Percentiles rank a stretch among this genome's conserved stretches.
Conservation (phyloP, 1,140 invertebrate species). For the Sipha flava region DNA sequence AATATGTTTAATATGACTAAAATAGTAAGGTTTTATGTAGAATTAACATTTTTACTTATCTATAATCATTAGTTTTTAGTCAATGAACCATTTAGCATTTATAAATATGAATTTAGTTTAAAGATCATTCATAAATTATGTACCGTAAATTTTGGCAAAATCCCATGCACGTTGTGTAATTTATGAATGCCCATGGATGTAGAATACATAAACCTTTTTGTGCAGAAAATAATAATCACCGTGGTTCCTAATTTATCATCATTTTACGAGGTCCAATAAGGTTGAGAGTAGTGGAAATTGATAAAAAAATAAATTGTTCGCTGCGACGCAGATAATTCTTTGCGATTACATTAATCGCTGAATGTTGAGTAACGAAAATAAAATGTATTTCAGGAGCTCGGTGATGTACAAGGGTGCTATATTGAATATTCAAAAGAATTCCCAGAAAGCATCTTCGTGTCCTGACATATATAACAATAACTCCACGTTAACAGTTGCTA, state of each 20-base stretch:
- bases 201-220: background rate
- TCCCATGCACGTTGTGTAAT: background rate
- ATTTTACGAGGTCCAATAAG: no score
- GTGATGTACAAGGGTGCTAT: slow-evolving; percentile 77
- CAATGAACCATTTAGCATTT: background rate
- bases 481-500: slow-evolving; percentile 76
- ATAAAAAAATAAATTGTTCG: no score
- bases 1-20: background rate
- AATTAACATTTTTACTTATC: background rate
- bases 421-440: slow-evolving; percentile 72
- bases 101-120: background rate
- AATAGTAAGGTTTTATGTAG: background rate
- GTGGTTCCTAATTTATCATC: no score
- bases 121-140: background rate
- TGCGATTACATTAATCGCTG: no score
- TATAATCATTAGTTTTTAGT: background rate
- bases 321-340: no score
- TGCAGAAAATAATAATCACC: no score
- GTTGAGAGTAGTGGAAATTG: no score
- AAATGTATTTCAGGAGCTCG: slow-evolving; percentile 50
- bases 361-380: slow-evolving; percentile 18
- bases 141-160: background rate
- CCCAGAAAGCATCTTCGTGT: slow-evolving; percentile 71
- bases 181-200: background rate
- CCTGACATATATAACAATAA: slow-evolving; percentile 82